Conservation (phyloP, 2,888 invertebrate genomes). For the Cheilosia vulpina region DNA sequence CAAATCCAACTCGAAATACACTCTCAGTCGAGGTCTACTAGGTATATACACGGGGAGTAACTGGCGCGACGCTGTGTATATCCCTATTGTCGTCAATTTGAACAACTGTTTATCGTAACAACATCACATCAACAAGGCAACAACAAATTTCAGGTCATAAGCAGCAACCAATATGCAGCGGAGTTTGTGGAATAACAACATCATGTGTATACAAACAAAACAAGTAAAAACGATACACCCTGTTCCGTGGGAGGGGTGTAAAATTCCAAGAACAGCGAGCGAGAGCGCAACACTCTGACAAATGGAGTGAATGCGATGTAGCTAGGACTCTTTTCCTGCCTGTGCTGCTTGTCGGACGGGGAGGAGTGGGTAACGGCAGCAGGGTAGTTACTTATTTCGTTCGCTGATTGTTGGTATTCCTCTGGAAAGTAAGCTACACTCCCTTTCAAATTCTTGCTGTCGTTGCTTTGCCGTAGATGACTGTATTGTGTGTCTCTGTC, state of each 20-base stretch:
- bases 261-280: neutral
- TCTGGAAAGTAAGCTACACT: constrained; percentile 50
- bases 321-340: neutral
- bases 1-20: constrained; percentile 56
- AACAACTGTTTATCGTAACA: constrained; percentile 65
- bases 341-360: neutral
- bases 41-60: neutral
- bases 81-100: constrained; percentile 54
- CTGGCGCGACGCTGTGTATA: constrained; percentile 7
- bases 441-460: constrained; percentile 19
- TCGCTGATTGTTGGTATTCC: constrained; percentile 37
- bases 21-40: constrained; percentile 31
- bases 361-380: neutral
- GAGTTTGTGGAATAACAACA: constrained; percentile 71
- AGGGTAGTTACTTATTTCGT: constrained; percentile 31
- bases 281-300: neutral
- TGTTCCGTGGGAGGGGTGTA: constrained; percentile 53
- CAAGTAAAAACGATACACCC: constrained; percentile 61
- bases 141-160: constrained; percentile 25
- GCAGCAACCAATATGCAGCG: constrained; percentile 67
- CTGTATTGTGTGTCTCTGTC: constrained; percentile 14
- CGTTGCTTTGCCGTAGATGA: neutral
- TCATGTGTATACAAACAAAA: constrained; percentile 72
- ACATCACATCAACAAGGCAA: constrained; percentile 33
- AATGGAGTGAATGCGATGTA: neutral